Conservation (phyloP, 2,888 invertebrate genomes). For the Actias luna region DNA sequence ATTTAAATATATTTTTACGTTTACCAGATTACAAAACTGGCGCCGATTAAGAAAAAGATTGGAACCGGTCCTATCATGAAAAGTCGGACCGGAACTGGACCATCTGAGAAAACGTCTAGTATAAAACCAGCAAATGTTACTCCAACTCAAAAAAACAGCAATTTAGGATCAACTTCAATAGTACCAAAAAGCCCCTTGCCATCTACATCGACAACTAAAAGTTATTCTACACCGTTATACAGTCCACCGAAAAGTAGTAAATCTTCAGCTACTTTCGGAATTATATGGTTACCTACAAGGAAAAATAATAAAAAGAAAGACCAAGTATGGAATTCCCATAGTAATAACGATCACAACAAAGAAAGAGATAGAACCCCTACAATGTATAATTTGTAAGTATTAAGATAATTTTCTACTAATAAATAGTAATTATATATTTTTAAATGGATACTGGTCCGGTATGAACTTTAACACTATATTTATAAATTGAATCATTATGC, state of each 20-base stretch:
- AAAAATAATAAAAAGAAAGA: conserved; percentile 64
- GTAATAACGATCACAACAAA: conserved; percentile 45
- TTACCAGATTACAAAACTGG: conserved; percentile 37
- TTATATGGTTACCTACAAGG: conserved; percentile 68
- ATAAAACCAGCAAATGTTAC: background rate
- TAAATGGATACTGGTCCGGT: too few species aligned
- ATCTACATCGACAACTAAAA: conserved; percentile 32
- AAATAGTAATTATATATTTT: background rate
- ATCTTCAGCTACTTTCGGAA: conserved; percentile 53
- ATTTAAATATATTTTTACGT: background rate
- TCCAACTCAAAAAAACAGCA: conserved; percentile 2
- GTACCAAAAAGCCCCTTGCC: conserved; percentile 6
- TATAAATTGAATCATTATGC: background rate
- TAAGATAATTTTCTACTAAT: background rate
- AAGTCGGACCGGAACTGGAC: conserved; percentile 48
- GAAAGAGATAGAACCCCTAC: conserved; percentile 64
- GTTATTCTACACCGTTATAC: conserved; percentile 41
- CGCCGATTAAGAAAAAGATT: conserved; percentile 54
- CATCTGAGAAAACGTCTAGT: conserved; percentile 28
- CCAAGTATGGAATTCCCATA: conserved; percentile 52
- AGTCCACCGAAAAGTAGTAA: conserved; percentile 49
- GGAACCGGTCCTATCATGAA: conserved; percentile 49
- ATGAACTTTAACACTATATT: background rate
- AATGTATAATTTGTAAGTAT: conserved; percentile 68
- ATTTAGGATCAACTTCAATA: background rate